Conservation (phyloP, 2,113 vertebrate genomes). For the Clupea harengus region DNA sequence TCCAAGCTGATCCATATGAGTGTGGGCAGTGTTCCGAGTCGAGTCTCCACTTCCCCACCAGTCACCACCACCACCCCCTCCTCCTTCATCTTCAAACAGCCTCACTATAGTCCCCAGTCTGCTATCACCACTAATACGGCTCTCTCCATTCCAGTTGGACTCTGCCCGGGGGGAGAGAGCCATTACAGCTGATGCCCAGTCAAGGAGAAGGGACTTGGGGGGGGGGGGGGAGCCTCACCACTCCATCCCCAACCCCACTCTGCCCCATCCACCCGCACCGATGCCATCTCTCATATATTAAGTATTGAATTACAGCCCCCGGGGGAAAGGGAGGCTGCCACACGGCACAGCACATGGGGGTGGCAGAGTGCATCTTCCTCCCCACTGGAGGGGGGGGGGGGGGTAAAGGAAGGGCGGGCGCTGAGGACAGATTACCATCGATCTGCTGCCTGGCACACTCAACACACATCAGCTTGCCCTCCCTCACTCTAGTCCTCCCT, state of each 20-base stretch:
- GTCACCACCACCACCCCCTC: background rate
- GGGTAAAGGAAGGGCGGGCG: constrained; percentile 53
- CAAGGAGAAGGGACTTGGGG: background rate
- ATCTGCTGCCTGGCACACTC: constrained; percentile 64
- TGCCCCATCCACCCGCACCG: constrained; percentile 23
- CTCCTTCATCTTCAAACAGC: background rate
- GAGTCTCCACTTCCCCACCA: background rate
- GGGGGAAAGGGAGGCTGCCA: constrained; percentile 35
- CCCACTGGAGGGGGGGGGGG: constrained; percentile 46
- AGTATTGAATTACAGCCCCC: constrained; percentile 62
- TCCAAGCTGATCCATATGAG: background rate
- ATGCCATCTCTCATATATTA: constrained; percentile 59
- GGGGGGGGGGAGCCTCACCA: background rate
- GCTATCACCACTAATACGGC: background rate
- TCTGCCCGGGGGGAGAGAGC: background rate
- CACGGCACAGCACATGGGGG: background rate
- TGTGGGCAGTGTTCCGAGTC: background rate
- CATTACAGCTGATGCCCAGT: constrained; percentile 13
- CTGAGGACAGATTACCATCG: constrained; percentile 66
- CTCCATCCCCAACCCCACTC: background rate
- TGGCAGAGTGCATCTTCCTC: constrained; percentile 45
- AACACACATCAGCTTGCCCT: background rate
- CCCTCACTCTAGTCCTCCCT: background rate
- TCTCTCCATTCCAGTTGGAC: background rate
- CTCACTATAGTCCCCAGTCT: background rate